Base-by-base conservation (phyloP, 2,888 invertebrate genomes). In the Campopleginae sp. region DNA sequence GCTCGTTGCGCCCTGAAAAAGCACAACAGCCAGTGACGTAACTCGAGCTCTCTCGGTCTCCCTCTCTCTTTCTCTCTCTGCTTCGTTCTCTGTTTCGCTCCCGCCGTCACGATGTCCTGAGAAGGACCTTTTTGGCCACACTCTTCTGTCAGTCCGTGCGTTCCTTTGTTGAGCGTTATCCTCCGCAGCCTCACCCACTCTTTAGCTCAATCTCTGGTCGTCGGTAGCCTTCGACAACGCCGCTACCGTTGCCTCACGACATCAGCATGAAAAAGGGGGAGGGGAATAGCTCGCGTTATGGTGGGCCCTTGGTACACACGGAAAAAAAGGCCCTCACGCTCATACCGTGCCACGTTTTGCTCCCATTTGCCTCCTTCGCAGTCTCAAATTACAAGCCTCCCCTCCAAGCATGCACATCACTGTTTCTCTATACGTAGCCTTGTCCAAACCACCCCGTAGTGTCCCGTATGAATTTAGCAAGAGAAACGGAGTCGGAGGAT, bases 1-100 rank as follows among this genome's bases (percentile, higher is more conserved):
- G 89, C 82, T 84, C 82, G 65, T 51, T 77, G 85, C 86, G 87
- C 86, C 89, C 91, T 89, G 90, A 88, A 91, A 91, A 91, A 89
- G 91, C 89, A 90, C 91, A 89, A 88, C 89, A 89, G 89, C 90
- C 91, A 89, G 91, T 92, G 91, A 92, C 92, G 92, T 92, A 92
- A 92, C 90, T 90, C 91, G 92, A 92, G 90, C 90, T 23, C 65
- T 65, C 33, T 77, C 66, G 51, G 31, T 51, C n/a, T 76, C 65
- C 38, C 51, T 65, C 66, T 66, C 72, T 46, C 70, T 27, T n/a
- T 58, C 58, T 74, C 48, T 46, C 48, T 51, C 48, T 23, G n/a
- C n/a, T 14, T 38, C 7, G 48, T 44, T 61, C 74, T 42, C 61
- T 44, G 17, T 48, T 51, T 63, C 63, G n/a, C n/a, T 71, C 38